Percentiles rank a stretch among this genome's conserved stretches.
Conservation (phyloP, 2,113 vertebrate genomes). For the Gadus macrocephalus region DNA sequence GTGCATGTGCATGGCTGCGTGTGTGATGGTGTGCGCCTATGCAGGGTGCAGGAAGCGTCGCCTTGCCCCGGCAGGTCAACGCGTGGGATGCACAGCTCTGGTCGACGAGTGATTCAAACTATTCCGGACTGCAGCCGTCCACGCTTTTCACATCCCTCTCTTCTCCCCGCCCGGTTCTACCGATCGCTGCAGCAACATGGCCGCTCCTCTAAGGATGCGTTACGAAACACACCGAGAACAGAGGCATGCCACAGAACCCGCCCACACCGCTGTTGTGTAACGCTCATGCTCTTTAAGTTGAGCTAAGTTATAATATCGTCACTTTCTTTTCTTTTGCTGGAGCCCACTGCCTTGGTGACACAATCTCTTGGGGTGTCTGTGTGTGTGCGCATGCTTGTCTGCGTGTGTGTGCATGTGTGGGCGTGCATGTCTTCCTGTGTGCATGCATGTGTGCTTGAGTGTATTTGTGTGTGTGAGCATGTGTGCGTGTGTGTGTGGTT, state of each 20-base stretch:
- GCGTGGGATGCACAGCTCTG: slow-evolving; percentile 66
- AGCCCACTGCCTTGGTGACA: slow-evolving; percentile 24
- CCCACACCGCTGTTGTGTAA: slow-evolving; percentile 73
- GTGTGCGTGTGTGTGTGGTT: too few species aligned
- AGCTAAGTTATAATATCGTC: slow-evolving; percentile 42
- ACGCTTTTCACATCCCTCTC: slow-evolving; percentile 63
- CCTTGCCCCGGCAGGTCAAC: slow-evolving; percentile 59
- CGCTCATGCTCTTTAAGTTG: slow-evolving; percentile 37
- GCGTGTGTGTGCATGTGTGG: too few species aligned
- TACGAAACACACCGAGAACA: slow-evolving; percentile 71
- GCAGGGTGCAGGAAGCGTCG: slow-evolving; percentile 36
- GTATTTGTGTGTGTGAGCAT: too few species aligned
- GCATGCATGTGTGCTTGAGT: too few species aligned
- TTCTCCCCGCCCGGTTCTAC: slow-evolving; percentile 28
- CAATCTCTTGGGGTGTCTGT: too few species aligned
- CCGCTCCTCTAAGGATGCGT: slow-evolving; percentile 69
- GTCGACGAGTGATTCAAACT: slow-evolving; percentile 67
- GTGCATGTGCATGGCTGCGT: slow-evolving; percentile 12
- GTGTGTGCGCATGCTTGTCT: too few species aligned
- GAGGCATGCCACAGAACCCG: slow-evolving; percentile 49
- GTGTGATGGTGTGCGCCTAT: slow-evolving; percentile 6
- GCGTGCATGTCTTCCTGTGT: too few species aligned
- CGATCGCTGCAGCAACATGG: slow-evolving; percentile 48
- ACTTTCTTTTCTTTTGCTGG: slow-evolving; percentile 8
- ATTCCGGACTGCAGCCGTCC: slow-evolving; percentile 57